phyloP scores from a whole-genome alignment of 2,797 vertebrate species.

The Xerus rutilus region DNA sequence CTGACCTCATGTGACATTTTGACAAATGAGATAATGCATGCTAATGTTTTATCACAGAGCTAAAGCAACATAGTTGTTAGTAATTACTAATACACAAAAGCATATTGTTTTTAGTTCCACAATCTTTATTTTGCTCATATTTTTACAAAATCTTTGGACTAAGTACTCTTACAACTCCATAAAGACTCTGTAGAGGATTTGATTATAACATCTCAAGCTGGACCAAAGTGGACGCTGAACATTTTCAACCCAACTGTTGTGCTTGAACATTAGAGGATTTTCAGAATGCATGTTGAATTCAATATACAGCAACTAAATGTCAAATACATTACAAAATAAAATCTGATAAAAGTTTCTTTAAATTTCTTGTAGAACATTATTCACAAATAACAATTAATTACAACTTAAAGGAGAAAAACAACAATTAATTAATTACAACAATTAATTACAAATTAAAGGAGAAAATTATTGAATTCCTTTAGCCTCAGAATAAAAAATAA shows the following conservation, averaged over 20 bases:
- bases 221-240: neutral
- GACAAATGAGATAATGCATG: neutral
- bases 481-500: neutral
- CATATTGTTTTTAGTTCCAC: neutral
- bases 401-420: neutral
- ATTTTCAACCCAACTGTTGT: neutral
- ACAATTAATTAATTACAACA: too few relatives aligned
- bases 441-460: neutral
- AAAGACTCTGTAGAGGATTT: neutral
- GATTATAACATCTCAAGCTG: neutral
- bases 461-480: neutral
- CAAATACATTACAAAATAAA: neutral
- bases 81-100: rapidly evolving
- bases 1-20: neutral
- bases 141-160: neutral
- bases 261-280: neutral
- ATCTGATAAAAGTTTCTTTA: neutral
- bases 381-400: neutral
- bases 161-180: neutral
- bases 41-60: neutral
- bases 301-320: neutral
- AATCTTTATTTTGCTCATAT: neutral
- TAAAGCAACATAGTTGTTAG: neutral
- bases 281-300: neutral
- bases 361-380: neutral